Evolutionary conservation across 2,888 invertebrate species (phyloP).

Genomic region (Acronicta aceris): DNA sequence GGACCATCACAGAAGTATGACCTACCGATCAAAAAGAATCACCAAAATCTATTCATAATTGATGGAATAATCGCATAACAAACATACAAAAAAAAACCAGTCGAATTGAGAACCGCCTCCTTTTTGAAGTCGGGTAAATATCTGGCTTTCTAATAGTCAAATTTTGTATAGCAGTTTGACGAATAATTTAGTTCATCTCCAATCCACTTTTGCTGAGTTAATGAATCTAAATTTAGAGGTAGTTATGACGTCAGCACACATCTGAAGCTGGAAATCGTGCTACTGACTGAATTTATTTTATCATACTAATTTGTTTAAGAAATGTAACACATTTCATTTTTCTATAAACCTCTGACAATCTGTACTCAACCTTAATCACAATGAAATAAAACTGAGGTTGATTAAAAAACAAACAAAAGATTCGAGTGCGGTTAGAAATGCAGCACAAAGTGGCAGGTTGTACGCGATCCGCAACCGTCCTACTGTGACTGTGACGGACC

Average conservation of each 20-base stretch:
- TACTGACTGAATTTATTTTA: slow-evolving; percentile 63
- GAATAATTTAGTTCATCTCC: slow-evolving; percentile 56
- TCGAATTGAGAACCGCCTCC: too few species aligned
- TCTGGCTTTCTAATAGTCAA: too few species aligned
- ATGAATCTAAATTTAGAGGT: slow-evolving; percentile 75
- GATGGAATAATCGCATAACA: too few species aligned
- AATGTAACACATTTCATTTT: background rate
- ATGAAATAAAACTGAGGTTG: slow-evolving; percentile 55
- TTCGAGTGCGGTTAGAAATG: slow-evolving; percentile 71
- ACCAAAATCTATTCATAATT: too few species aligned
- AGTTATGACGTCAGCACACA: slow-evolving; percentile 74
- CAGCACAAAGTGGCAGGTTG: slow-evolving; percentile 66
- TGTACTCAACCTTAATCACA: background rate
- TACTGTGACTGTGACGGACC: slow-evolving; percentile 79
- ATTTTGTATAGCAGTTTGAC: slow-evolving; percentile 31
- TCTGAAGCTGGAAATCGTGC: slow-evolving; percentile 73
- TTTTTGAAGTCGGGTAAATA: too few species aligned
- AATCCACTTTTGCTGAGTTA: slow-evolving; percentile 71
- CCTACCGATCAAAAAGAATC: too few species aligned
- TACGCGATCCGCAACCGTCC: slow-evolving; percentile 67
- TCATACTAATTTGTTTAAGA: slow-evolving; percentile 25
- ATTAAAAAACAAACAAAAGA: slow-evolving; percentile 79
- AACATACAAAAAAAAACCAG: too few species aligned
- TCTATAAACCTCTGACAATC: background rate
- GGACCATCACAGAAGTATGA: too few species aligned